Evolutionary conservation across 1,140 invertebrate genomes (phyloP).

Genomic region (Drosophila watanabei): DNA sequence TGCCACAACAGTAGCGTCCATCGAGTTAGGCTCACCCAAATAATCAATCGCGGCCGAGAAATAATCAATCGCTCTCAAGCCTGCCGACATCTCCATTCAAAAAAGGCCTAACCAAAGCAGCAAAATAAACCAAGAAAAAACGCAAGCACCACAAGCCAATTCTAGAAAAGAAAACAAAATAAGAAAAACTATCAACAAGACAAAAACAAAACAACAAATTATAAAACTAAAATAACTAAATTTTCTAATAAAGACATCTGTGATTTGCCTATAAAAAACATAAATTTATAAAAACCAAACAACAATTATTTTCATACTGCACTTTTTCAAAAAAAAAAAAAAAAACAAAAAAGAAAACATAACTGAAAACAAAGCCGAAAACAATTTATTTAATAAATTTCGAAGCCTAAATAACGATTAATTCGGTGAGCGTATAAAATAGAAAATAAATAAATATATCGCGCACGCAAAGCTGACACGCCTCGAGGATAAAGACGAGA

Average conservation of each 20-base stretch:
- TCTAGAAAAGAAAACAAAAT: slow-evolving; percentile 6
- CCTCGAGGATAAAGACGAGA: slow-evolving; percentile 51
- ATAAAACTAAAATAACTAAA: slow-evolving; percentile 40
- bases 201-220: slow-evolving; percentile 16
- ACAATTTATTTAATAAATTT: slow-evolving; percentile 62
- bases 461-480: slow-evolving; percentile 48
- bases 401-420: slow-evolving; percentile 19
- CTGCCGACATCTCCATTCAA: slow-evolving; percentile 65
- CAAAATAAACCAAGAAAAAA: slow-evolving; percentile 1
- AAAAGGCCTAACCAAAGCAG: slow-evolving; percentile 55
- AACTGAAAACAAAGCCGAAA: slow-evolving; percentile 17
- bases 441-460: slow-evolving; percentile 42
- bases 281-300: slow-evolving; percentile 54
- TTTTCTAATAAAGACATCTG: slow-evolving; percentile 72
- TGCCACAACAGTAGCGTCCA: slow-evolving; percentile 41
- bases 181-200: slow-evolving; percentile 24
- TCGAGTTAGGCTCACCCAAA: slow-evolving; percentile 20
- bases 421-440: slow-evolving; percentile 38
- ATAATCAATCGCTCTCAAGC: slow-evolving; percentile 36
- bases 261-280: slow-evolving; percentile 64
- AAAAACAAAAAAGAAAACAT: slow-evolving; percentile 36
- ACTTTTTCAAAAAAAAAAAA: slow-evolving; percentile 54
- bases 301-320: slow-evolving; percentile 80
- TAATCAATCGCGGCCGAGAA: slow-evolving; percentile 29
- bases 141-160: slow-evolving; percentile 11